Base-by-base conservation (phyloP, 2,888 invertebrate genomes). In the Acrobasis repandana region DNA sequence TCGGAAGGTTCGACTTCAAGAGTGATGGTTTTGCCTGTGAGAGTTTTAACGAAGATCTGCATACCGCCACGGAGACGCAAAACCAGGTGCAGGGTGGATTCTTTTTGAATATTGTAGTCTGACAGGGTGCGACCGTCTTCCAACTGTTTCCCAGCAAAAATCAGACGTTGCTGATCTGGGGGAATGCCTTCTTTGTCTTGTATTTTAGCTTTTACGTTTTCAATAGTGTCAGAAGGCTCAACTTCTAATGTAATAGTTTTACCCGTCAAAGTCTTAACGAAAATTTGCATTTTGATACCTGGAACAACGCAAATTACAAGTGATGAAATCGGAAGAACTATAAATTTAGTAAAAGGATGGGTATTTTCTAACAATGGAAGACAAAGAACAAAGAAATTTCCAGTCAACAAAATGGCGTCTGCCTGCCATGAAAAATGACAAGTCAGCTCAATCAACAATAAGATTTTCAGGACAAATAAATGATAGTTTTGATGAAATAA, bases 21-120 rank as follows among this genome's bases (percentile, higher is more conserved):
- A 72, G 96, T 96, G 86, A 97, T 96, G 82, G 97, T 97, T 92
- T 97, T 97, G 72, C 97, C 97, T 71, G 97, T 97, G 56, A 97
- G 93, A 72, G 97, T 97, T 86, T 97, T 97, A 49, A 97, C 97
- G 83, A 97, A 98, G 82, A 98, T 98, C 94, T 98, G 97, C 97
- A 97, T 75, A 56, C 73, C 73, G 56, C 71, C 65, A 10, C 75
- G 69, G 9, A 75, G 71, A 65, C 75, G 74, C 51, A 75, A 51
- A 14, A 75, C 75, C 51, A 75, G 65, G 60, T 75, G 75, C 14
- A 75, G 69, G 18, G 75, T 75, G 2, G 75, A 75, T 63, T 75
- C 75, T 36, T 75, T 75, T 57, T 75, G 75, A 49, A 75, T 75
- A 18, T 74, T 75, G 51, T 75, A 75, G 43, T 75, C 75, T 1